phyloP scores from a whole-genome alignment of 1,140 invertebrate species.

The Zaprionus kolodkinae region DNA sequence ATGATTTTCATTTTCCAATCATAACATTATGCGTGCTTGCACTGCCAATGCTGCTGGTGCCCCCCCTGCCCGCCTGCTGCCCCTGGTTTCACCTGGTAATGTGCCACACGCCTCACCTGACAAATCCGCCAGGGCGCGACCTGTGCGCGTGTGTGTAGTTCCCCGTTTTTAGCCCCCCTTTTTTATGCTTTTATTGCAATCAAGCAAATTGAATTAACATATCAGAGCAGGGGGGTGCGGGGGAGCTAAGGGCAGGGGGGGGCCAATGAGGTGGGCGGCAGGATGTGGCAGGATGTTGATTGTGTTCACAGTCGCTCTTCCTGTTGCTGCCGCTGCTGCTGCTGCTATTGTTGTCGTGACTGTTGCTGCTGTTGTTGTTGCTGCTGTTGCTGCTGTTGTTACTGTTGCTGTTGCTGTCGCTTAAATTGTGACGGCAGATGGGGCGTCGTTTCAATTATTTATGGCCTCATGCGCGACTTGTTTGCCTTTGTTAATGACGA shows the following conservation, averaged over 20 bases:
- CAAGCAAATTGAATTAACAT: slow-evolving; percentile 77
- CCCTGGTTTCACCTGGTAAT: slow-evolving; percentile 31
- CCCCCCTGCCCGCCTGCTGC: neutral
- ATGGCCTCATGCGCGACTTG: slow-evolving; percentile 65
- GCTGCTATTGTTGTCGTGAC: neutral
- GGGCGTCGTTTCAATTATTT: slow-evolving; percentile 66
- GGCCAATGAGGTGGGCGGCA: neutral
- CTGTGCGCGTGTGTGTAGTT: neutral
- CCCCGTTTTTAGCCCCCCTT: slow-evolving; percentile 21
- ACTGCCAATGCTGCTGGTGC: slow-evolving; percentile 58
- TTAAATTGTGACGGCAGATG: slow-evolving; percentile 67
- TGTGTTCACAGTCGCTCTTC: slow-evolving; percentile 25
- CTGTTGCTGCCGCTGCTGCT: slow-evolving; percentile 21
- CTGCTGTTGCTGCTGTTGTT: slow-evolving; percentile 18
- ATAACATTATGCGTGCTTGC: slow-evolving; percentile 75
- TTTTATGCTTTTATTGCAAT: slow-evolving; percentile 59
- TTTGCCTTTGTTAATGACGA: slow-evolving; percentile 74
- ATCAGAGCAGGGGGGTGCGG: slow-evolving; percentile 47
- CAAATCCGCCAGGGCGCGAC: slow-evolving; percentile 10
- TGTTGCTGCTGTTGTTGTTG: slow-evolving; percentile 20
- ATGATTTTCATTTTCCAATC: slow-evolving; percentile 83
- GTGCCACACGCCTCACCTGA: slow-evolving; percentile 6
- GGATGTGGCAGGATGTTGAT: slow-evolving; percentile 42
- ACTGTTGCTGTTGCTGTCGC: slow-evolving; percentile 36
- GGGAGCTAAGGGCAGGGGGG: neutral